Conservation (phyloP, 2,888 invertebrate genomes). For the Sarcophaga rosellei region DNA sequence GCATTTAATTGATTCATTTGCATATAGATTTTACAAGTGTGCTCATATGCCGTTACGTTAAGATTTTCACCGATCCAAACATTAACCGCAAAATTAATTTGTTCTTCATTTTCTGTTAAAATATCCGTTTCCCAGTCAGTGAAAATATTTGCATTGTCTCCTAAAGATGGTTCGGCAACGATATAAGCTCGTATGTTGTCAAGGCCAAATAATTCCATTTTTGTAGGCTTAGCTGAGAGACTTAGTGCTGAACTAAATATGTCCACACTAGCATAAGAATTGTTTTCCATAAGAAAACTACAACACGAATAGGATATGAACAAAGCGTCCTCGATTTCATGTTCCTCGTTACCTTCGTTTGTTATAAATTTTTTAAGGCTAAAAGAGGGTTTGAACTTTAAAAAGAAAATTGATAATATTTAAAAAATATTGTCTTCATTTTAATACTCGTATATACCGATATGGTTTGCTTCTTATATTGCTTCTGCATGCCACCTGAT, state of each 20-base stretch:
- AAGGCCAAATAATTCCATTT: constrained; percentile 70
- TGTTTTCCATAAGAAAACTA: constrained; percentile 71
- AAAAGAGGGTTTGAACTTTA: background rate
- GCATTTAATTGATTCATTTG: background rate
- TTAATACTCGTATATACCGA: too few relatives aligned
- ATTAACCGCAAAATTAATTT: constrained; percentile 16
- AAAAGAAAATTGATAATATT: too few relatives aligned
- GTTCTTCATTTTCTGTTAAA: constrained; percentile 8
- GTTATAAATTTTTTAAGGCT: background rate
- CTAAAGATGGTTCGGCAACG: background rate
- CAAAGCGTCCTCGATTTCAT: constrained; percentile 54
- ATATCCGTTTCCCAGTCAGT: background rate
- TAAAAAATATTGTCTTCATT: too few relatives aligned
- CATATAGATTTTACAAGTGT: constrained; percentile 46
- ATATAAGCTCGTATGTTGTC: constrained; percentile 71
- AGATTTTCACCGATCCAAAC: constrained; percentile 56
- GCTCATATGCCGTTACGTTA: constrained; percentile 27
- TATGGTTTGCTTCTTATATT: background rate
- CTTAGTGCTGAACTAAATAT: constrained; percentile 57
- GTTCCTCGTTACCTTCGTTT: constrained; percentile 69
- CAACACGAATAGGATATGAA: constrained; percentile 67
- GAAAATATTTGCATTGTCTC: background rate
- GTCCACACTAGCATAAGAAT: constrained; percentile 71
- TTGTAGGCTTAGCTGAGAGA: background rate
- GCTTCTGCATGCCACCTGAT: background rate